Evolutionary conservation across 2,113 vertebrate species (phyloP), one percentile per base, ranked within the genome.

Genomic region (Percina caprodes): DNA sequence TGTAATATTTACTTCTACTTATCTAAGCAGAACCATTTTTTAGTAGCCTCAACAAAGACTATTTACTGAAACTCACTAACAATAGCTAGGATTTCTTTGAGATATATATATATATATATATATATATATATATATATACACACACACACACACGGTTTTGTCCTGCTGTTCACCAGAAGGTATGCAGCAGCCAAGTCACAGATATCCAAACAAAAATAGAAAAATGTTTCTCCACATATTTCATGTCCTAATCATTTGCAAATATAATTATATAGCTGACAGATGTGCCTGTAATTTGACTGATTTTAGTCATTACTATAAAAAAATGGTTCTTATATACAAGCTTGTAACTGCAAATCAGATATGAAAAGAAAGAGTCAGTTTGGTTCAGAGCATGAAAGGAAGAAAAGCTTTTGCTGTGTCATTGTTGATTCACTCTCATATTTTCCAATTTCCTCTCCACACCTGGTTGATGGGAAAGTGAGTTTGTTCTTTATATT

Each of bases 401-500:
- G 66, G 18, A 35, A 42, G 73, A 54, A 74, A 54, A 1, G 2
- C 12, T 74, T 83, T 42, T 30, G 1, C 39, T 35, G 33, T 56
- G 61, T 66, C 60, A 66, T 61, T 84, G 56, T 56, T 48, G 24
- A n/a, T 61, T 76, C 33, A 30, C 35, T 63, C 52, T 60, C 39
- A 33, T 77, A 72, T 24, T 69, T 78, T 72, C 39, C 62, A 33
- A 46, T 81, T 82, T 79, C 49, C 42, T 65, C n/a, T 55, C 39
- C 24, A 11, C 10, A 42, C 54, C 48, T 39, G 65, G 3, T 19
- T 35, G 21, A 5, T 52, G 14, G 45, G 13, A 33, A 55, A 10
- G 48, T 60, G 60, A 51, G 24, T 69, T 52, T 62, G 42, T 80
- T 59, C 21, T 39, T 66, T 69, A 5, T 74, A 3, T 51, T 12